Base-by-base conservation (phyloP, 2,113 vertebrate species). In the Manacus vitellinus region DNA sequence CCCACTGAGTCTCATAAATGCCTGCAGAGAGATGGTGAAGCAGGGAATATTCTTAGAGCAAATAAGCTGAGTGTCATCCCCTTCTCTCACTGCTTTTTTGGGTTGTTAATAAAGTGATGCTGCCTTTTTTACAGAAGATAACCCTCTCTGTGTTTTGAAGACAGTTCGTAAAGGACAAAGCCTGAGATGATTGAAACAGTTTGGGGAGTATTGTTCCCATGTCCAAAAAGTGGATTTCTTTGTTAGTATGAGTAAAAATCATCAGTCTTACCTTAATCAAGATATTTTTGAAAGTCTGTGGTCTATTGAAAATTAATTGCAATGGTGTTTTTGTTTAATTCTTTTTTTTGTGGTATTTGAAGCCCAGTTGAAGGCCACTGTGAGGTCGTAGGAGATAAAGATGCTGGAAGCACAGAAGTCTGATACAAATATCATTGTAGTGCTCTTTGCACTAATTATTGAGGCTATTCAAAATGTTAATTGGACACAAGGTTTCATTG, bases 381-480 rank as follows among this genome's bases (percentile, higher is more conserved):
- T 84, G 73, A 80, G 88, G 37, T 95, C 68, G 80, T 17, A 86
- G 55, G n/a, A 56, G 55, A 85, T 88, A 73, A 93, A 73, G 58
- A 88, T 63, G 30, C 78, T 80, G 70, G 35, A 95, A 91, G 41
- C 71, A n/a, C 39, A 66, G 54, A 85, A 88, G 55, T 89, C 46
- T 85, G 68, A 75, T 92, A 61, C 66, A 56, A 61, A 91, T 91
- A 87, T 81, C 37, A 21, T 7, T 71, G n/a, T 35, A 27, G 22
- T 20, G 3, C 65, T 91, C 52, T 71, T 84, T 65, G n/a, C 44
- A 31, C 46, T 66, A 73, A 58, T 88, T 89, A 71, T 39, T 25
- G 37, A 95, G 33, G 23, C 61, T 81, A 20, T 81, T 91, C n/a
- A 86, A 89, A 84, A 92, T 75, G 56, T 93, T 89, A 96, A 93